Percentiles rank a stretch among this genome's conserved stretches.
These are phyloP conservation scores for Siderastrea siderea DNA, from an alignment of 92 coral and sea anemone genomes.

Conservation along the genomic window DNA sequence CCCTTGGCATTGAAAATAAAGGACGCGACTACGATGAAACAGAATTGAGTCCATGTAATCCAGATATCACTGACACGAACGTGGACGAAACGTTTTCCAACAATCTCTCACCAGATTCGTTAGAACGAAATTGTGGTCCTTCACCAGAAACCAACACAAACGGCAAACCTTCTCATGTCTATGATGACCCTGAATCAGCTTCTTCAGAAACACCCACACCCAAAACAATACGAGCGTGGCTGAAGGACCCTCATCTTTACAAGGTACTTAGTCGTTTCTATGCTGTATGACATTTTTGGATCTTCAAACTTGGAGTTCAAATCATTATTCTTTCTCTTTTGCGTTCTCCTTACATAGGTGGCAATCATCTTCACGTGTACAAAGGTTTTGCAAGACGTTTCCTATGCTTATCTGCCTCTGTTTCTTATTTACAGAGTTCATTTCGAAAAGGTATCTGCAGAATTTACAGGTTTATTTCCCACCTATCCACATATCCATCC, in stretches of 20 bases:
- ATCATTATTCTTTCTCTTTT: too few species aligned
- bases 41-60: neutral
- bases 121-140: neutral
- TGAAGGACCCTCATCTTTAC: neutral
- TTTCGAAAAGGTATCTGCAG: conserved; percentile 3
- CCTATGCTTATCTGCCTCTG: conserved; percentile 16
- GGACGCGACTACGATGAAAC: neutral
- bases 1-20: neutral
- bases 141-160: neutral
- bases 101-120: neutral
- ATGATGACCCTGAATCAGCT: neutral
- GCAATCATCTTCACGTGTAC: conserved; percentile 8
- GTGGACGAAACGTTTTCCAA: neutral
- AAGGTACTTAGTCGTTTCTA: neutral
- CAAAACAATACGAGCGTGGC: conserved; percentile 14
- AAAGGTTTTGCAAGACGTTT: neutral
- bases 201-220: neutral
- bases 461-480: neutral
- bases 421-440: conserved; percentile 11
- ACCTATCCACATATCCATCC: neutral
- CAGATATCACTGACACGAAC: neutral
- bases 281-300: neutral
- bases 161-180: neutral
- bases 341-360: neutral
- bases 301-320: neutral